These are phyloP conservation scores for Oscheius sp. DNA, from an alignment of 2,888 invertebrate genomes.

Conservation along the genomic window DNA sequence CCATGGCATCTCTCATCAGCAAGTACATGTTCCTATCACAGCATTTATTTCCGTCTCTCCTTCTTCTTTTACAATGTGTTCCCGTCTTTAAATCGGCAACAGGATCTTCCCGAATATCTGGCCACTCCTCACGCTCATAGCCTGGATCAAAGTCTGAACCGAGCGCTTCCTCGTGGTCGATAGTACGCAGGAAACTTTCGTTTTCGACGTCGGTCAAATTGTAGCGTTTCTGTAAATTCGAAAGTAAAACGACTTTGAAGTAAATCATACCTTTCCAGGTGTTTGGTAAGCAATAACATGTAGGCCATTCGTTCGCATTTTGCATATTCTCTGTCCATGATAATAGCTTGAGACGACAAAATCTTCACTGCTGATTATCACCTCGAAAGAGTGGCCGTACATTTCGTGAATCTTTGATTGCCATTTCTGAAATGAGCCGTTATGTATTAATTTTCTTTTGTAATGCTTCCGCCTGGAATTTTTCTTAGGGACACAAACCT, in stretches of 20 bases:
- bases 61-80: slow-evolving; percentile 12
- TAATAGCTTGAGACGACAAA: slow-evolving; percentile 2
- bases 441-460: too few species aligned
- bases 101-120: slow-evolving; percentile 16
- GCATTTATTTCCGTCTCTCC: slow-evolving; percentile 16
- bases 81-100: slow-evolving; percentile 14
- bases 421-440: not conserved
- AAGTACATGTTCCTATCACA: slow-evolving; percentile 8
- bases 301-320: not conserved
- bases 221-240: too few species aligned
- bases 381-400: not conserved
- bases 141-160: too few species aligned
- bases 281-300: slow-evolving; percentile 1
- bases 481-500: too few species aligned
- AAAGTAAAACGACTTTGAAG: not conserved
- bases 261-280: slow-evolving; percentile 1
- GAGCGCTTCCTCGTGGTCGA: too few species aligned
- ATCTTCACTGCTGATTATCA: slow-evolving; percentile 1
- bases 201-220: too few species aligned
- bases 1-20: not conserved
- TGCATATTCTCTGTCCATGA: slow-evolving; percentile 18
- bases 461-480: too few species aligned
- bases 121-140: slow-evolving; percentile 15
- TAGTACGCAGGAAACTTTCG: too few species aligned
- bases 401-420: slow-evolving; percentile 1